phyloP scores from a whole-genome alignment of 2,888 invertebrate species.

The Eubasilissa splendida region DNA sequence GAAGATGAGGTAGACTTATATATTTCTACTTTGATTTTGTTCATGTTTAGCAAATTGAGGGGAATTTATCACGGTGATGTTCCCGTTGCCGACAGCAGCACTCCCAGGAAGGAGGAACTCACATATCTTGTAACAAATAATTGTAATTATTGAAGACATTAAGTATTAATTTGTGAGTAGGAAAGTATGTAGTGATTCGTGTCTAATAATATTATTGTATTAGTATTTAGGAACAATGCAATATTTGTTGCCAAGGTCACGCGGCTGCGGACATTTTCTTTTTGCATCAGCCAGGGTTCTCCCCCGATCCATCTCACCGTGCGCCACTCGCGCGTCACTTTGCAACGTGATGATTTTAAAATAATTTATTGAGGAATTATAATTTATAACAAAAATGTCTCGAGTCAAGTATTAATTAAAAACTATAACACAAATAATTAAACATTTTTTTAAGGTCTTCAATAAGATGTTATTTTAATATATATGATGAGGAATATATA shows the following conservation, averaged over 20 bases:
- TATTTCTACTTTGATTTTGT: too few relatives aligned
- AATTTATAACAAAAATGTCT: too few relatives aligned
- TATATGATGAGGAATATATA: neutral
- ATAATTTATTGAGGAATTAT: too few relatives aligned
- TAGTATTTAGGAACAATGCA: neutral
- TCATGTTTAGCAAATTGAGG: too few relatives aligned
- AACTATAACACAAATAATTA: neutral
- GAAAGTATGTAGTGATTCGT: conserved; percentile 18
- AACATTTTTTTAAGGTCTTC: neutral
- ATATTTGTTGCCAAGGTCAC: neutral
- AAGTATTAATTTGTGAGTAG: conserved; percentile 39
- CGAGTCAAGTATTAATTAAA: too few relatives aligned
- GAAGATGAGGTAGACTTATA: too few relatives aligned
- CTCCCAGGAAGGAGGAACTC: neutral
- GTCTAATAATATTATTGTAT: conserved; percentile 16
- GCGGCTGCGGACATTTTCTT: too few relatives aligned
- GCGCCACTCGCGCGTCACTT: too few relatives aligned
- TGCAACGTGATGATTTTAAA: too few relatives aligned
- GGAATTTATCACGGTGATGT: neutral
- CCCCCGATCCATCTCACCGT: too few relatives aligned
- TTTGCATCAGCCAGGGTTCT: too few relatives aligned
- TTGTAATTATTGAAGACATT: conserved; percentile 6
- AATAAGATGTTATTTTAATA: neutral
- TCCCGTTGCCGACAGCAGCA: neutral
- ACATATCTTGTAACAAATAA: conserved; percentile 20